Percentiles rank a stretch among this genome's conserved stretches.
Evolutionary conservation across 2,113 vertebrate genomes (phyloP).

Genomic region (Diadophis punctatus): DNA sequence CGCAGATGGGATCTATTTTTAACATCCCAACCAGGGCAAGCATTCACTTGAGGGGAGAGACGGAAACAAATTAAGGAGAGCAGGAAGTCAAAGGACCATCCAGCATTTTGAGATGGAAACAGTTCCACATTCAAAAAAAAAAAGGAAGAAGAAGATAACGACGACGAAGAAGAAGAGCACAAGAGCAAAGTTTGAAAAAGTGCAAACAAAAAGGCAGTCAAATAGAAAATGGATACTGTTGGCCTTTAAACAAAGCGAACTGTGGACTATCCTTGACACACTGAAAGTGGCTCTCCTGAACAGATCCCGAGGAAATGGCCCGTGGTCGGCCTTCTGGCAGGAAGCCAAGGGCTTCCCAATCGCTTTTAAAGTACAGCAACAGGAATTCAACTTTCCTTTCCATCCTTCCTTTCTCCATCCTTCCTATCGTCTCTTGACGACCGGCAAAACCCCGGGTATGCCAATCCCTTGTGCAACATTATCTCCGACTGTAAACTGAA

Average conservation of each 20-base stretch:
- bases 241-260: background rate
- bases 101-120: slow-evolving; percentile 6
- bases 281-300: background rate
- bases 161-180: slow-evolving; percentile 6
- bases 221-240: no score
- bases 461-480: slow-evolving; percentile 49
- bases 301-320: background rate
- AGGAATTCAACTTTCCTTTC: background rate
- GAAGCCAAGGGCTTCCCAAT: background rate
- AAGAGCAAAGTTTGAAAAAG: slow-evolving; percentile 19
- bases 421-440: background rate
- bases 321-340: background rate
- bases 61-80: background rate
- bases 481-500: slow-evolving; percentile 54
- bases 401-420: background rate
- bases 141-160: background rate
- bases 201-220: background rate
- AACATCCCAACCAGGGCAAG: background rate
- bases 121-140: background rate
- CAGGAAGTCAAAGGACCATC: background rate
- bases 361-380: background rate
- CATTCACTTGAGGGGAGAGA: background rate
- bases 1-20: background rate
- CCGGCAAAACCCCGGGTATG: slow-evolving; percentile 27
- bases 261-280: background rate